Percentiles rank a stretch among this genome's conserved stretches.
Conservation (phyloP, 2,113 vertebrate genomes). For the Kryptolebias marmoratus region DNA sequence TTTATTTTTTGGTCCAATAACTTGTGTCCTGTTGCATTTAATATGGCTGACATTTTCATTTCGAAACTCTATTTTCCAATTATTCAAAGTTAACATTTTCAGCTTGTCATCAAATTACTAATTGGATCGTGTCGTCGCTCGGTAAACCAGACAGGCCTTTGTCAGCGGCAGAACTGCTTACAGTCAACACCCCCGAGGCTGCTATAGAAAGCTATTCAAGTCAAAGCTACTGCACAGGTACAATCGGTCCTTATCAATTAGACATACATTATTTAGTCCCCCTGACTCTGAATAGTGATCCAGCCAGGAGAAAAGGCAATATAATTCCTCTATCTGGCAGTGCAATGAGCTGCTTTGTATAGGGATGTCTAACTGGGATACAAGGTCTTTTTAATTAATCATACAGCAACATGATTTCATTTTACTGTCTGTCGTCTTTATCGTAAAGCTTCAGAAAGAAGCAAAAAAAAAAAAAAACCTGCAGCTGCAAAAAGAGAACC, state of each 20-base stretch:
- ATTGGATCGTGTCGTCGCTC: slow-evolving; percentile 42
- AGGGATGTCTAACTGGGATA: slow-evolving; percentile 6
- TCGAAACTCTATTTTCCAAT: slow-evolving; percentile 21
- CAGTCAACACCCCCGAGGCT: slow-evolving; percentile 31
- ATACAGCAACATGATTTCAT: neutral
- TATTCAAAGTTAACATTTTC: slow-evolving; percentile 23
- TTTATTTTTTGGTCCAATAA: slow-evolving; percentile 12
- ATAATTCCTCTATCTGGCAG: slow-evolving; percentile 4
- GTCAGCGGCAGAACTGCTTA: slow-evolving; percentile 48
- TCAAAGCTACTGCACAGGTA: slow-evolving; percentile 22
- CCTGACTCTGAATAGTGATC: slow-evolving; percentile 18
- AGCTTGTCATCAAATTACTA: slow-evolving; percentile 54
- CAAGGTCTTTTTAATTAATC: slow-evolving; percentile 2
- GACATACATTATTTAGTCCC: slow-evolving; percentile 46
- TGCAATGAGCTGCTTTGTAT: slow-evolving; percentile 1
- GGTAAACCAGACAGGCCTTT: slow-evolving; percentile 17
- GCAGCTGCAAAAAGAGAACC: slow-evolving; percentile 20
- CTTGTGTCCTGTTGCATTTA: slow-evolving; percentile 18
- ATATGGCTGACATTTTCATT: slow-evolving; percentile 36
- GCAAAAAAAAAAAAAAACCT: neutral
- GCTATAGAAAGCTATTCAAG: slow-evolving; percentile 16
- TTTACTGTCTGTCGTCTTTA: slow-evolving; percentile 3
- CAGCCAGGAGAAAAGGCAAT: slow-evolving; percentile 27
- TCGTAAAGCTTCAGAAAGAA: neutral
- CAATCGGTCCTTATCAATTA: slow-evolving; percentile 27